Evolutionary conservation across 2,888 invertebrate genomes (phyloP).

Genomic region (Brenthis hecate): DNA sequence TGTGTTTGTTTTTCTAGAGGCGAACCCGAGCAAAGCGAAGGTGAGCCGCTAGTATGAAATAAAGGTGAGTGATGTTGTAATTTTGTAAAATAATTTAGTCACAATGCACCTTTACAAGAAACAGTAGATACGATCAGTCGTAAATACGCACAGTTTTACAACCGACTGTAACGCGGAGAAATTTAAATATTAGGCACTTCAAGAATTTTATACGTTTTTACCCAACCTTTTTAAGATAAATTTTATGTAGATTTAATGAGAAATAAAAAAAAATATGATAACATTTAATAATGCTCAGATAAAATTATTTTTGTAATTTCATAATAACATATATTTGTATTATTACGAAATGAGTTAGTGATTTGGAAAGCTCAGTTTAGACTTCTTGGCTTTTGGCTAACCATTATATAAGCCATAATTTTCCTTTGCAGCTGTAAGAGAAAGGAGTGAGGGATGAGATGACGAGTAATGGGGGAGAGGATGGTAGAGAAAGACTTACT

Average conservation of each 20-base stretch:
- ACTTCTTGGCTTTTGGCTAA: no score
- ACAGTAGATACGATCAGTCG: conserved; percentile 34
- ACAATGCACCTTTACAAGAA: conserved; percentile 28
- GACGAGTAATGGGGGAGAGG: no score
- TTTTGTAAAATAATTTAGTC: conserved; percentile 25
- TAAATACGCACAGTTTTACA: conserved; percentile 34
- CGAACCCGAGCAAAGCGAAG: no score
- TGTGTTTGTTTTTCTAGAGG: no score
- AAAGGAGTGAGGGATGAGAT: no score
- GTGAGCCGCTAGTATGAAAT: no score
- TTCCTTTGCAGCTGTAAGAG: no score
- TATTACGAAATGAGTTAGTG: no score
- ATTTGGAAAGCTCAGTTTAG: no score
- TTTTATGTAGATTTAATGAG: conserved; percentile 17
- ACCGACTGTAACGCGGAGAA: conserved; percentile 18
- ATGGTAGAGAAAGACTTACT: no score
- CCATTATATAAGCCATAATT: no score
- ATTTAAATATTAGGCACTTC: conserved; percentile 13
- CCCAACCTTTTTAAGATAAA: conserved; percentile 14
- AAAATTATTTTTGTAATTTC: not conserved
- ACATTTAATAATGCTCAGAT: not conserved
- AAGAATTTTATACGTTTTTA: conserved; percentile 5
- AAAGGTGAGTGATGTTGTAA: no score
- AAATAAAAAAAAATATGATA: not conserved
- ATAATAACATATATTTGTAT: not conserved